Percentiles rank a stretch among this genome's conserved stretches.
Conservation (phyloP, 1,140 invertebrate genomes). For the Araneus ventricosus region DNA sequence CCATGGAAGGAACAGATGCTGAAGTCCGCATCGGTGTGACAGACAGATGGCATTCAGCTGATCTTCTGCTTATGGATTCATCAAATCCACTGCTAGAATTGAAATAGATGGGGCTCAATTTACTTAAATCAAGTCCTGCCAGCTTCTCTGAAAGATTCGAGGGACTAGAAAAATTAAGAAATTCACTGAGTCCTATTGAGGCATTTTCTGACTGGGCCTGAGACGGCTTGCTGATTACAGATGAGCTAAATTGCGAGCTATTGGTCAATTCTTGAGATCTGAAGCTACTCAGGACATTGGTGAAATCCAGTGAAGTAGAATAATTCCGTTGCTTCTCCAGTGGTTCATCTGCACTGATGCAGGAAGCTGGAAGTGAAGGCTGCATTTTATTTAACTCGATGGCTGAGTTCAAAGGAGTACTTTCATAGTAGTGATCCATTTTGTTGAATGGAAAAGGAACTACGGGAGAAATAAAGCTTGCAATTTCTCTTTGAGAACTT, state of each 20-base stretch:
- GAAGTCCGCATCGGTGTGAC: conserved; percentile 25
- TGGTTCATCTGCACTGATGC: not conserved
- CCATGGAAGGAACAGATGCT: not conserved
- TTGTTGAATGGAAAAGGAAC: conserved; percentile 62
- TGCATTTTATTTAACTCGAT: not conserved
- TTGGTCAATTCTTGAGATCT: not conserved
- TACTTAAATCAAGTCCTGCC: conserved; percentile 20
- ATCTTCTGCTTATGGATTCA: conserved; percentile 1
- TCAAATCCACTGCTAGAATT: conserved; percentile 25
- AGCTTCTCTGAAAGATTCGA: conserved; percentile 36
- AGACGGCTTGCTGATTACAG: not conserved
- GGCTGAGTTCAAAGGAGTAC: conserved; percentile 57
- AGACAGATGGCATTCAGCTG: not conserved
- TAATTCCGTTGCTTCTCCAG: conserved; percentile 39
- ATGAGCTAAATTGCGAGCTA: not conserved
- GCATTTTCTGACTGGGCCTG: not conserved
- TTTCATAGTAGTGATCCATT: conserved; percentile 61
- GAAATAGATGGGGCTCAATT: conserved; percentile 54
- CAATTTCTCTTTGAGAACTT: not conserved
- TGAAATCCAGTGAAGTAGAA: conserved; percentile 32
- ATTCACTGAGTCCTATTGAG: conserved; percentile 1
- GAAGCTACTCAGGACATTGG: not conserved
- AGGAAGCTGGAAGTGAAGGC: not conserved
- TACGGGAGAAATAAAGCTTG: conserved; percentile 51
- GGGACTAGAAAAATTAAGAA: conserved; percentile 31